A percentile compares a stretch with the other conserved stretches of the same genome.
Evolutionary conservation across 2,888 invertebrate species (phyloP).

Genomic region (Tryphoninae sp.): DNA sequence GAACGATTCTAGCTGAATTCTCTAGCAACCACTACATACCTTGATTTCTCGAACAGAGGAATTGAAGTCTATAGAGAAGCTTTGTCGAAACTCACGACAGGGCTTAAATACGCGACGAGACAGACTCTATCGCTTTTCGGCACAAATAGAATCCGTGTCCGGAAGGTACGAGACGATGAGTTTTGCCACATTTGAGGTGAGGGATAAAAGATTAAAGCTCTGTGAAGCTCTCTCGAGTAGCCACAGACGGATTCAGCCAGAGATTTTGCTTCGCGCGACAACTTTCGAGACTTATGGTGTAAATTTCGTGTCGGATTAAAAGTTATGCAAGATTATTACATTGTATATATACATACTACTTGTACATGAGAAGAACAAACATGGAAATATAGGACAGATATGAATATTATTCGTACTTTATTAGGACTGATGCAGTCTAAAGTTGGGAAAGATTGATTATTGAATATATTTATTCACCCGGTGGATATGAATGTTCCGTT

Average conservation of each 20-base stretch:
- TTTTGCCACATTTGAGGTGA: not conserved
- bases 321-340: not conserved
- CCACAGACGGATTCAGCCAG: slow-evolving; percentile 2
- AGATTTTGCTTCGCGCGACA: not conserved
- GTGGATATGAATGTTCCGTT: not conserved
- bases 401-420: too few relatives aligned
- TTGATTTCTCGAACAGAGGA: not conserved
- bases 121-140: slow-evolving; percentile 25
- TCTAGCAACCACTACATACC: slow-evolving; percentile 2
- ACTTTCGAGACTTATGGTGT: not conserved
- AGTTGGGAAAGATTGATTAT: too few relatives aligned
- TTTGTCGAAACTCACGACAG: slow-evolving; percentile 30
- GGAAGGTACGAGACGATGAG: slow-evolving; percentile 15
- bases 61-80: slow-evolving; percentile 4
- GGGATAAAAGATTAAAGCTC: slow-evolving; percentile 35
- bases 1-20: slow-evolving; percentile 6
- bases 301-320: slow-evolving; percentile 8
- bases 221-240: not conserved
- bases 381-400: too few relatives aligned
- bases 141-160: slow-evolving; percentile 37
- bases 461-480: too few relatives aligned
- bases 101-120: slow-evolving; percentile 36
- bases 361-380: too few relatives aligned
- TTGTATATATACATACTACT: not conserved
- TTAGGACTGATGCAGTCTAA: too few relatives aligned